Evolutionary conservation across 2,888 invertebrate species (phyloP), one percentile per base, ranked within the genome.

Genomic region (Leptodirus hochenwartii): DNA sequence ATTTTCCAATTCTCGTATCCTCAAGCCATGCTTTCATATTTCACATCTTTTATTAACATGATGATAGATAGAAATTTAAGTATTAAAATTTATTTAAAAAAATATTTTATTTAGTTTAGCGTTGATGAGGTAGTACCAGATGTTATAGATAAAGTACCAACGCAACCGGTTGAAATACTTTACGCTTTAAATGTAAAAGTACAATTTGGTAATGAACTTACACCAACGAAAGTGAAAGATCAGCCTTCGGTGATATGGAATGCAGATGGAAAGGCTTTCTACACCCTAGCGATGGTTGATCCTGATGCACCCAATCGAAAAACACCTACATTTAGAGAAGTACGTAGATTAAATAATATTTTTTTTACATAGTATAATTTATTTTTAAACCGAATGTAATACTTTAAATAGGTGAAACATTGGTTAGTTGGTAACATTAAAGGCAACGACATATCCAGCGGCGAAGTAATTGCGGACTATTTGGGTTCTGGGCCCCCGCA

Each of bases 371-470:
- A n/a, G n/a, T n/a, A n/a, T n/a, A n/a, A n/a, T n/a, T n/a, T n/a
- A n/a, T n/a, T n/a, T n/a, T n/a, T n/a, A n/a, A n/a, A n/a, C n/a
- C n/a, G n/a, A n/a, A n/a, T n/a, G n/a, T n/a, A n/a, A n/a, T n/a
- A n/a, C n/a, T 20, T 32, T 17, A 24, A 34, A 9, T 78, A 80
- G 54, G 76, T 72, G 66, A 71, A 73, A 41, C 80, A 82, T 50
- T 81, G 80, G 80, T 53, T 79, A 9, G 66, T 80, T 15, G 74
- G 66, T 12, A 81, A 82, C 45, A 73, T 81, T 43, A 66, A 67
- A 6, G 75, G 70, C 15, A 56, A 54, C 31, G 62, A 75, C 38
- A 44, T 79, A 24, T 47, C 47, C 9, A 61, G 64, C 40, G 75
- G 77, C 15, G 72, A 77, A 46, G 58, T 61, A 11, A 52, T 78